A percentile compares a stretch with the other conserved stretches of the same genome.
Conservation (phyloP, 1,140 invertebrate genomes). For the Aporrectodea caliginosa region DNA sequence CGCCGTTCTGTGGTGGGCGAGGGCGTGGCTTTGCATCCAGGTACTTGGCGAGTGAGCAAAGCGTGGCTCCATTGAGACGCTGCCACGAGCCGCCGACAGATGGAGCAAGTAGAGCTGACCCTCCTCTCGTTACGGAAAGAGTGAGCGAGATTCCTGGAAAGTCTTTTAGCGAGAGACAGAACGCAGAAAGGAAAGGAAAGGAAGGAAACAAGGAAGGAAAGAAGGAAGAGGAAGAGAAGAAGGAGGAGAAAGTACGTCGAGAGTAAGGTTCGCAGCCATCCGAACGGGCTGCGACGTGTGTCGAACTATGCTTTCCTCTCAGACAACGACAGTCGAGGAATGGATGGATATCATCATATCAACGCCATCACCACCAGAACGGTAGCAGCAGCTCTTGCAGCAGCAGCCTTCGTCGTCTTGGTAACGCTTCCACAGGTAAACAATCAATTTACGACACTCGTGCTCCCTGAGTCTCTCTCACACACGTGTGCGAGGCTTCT, state of each 20-base stretch:
- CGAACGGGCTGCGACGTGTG: too few relatives aligned
- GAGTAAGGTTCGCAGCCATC: too few relatives aligned
- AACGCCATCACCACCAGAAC: not conserved
- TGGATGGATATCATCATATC: not conserved
- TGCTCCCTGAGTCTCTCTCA: not conserved
- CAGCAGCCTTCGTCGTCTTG: not conserved
- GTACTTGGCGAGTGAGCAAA: too few relatives aligned
- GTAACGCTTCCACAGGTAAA: not conserved
- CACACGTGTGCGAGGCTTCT: too few relatives aligned
- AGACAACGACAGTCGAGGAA: not conserved
- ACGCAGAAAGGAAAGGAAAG: not conserved
- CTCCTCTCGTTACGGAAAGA: not conserved
- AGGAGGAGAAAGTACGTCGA: not conserved
- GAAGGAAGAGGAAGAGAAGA: not conserved
- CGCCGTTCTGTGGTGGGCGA: not conserved
- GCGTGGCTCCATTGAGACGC: too few relatives aligned
- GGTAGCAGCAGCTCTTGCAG: not conserved
- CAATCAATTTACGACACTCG: not conserved
- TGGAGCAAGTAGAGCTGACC: not conserved
- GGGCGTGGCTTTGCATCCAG: not conserved
- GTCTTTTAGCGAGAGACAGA: not conserved
- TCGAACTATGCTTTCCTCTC: not conserved
- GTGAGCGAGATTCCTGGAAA: not conserved
- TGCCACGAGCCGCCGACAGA: too few relatives aligned
- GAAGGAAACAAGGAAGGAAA: not conserved